Conservation (phyloP, 2,888 invertebrate genomes). For the Mythimna pallens region DNA sequence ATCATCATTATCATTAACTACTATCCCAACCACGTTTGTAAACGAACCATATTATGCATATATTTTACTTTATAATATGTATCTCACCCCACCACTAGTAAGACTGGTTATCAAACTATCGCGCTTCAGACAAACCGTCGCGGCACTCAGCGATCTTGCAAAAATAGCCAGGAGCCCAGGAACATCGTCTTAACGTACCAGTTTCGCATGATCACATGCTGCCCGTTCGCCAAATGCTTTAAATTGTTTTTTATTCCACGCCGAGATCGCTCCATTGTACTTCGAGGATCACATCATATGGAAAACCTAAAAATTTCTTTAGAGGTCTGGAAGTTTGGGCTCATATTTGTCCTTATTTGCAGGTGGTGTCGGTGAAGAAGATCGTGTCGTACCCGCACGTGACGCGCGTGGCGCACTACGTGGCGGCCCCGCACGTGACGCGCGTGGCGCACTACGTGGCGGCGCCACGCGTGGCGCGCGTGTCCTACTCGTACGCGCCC, state of each 20-base stretch:
- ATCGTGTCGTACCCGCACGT: slow-evolving; percentile 76
- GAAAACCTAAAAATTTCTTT: not conserved
- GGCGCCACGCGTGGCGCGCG: slow-evolving; percentile 72
- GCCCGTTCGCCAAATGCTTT: not conserved
- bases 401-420: slow-evolving; percentile 72
- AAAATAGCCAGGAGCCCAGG: not conserved
- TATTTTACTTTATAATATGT: not conserved
- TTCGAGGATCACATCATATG: not conserved
- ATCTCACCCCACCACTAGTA: too few relatives aligned
- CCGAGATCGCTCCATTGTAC: not conserved
- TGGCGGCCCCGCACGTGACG: slow-evolving; percentile 75
- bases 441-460: slow-evolving; percentile 71
- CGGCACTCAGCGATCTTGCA: not conserved
- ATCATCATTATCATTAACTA: not conserved
- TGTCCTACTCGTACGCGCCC: slow-evolving; percentile 69
- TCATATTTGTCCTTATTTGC: slow-evolving; percentile 15
- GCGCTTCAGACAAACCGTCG: not conserved
- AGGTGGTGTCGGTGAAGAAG: slow-evolving; percentile 72
- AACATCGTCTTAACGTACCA: not conserved
- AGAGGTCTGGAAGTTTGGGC: not conserved
- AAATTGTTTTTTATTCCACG: not conserved
- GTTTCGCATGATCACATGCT: not conserved
- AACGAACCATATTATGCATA: not conserved
- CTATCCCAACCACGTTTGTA: not conserved
- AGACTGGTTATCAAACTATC: not conserved